Base-by-base conservation (phyloP, 2,797 vertebrate genomes). In the Anguilla obscura region DNA sequence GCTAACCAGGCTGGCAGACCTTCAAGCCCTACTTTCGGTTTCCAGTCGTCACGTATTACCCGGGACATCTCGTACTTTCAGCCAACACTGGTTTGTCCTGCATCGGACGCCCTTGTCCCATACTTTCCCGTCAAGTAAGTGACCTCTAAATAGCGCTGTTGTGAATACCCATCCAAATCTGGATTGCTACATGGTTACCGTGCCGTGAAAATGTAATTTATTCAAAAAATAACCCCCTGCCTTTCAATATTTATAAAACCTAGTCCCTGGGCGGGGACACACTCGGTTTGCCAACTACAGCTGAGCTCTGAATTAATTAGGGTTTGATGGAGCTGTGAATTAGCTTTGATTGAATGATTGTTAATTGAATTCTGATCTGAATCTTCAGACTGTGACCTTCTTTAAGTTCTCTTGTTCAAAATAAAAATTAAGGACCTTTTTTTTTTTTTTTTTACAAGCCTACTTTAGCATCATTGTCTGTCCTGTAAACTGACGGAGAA, bases 271-370 rank as follows among this genome's bases (percentile, higher is more conserved):
- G 14, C 14, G 54, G 52, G 54, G 66, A 71, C 9, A 71, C 66
- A 30, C 27, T 1, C 66, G 10, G 66, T 71, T 71, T 27, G 66
- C 66, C 9, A 18, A 71, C 63, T 66, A 24, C 24, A 71, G 66
- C 66, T 30, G 27, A 71, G 7, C 27, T 71, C 66, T 71, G 66
- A 71, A 71, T 71, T 6, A 71, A 71, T 71, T 71, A 16, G 9
- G 10, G 66, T 9, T 30, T 71, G 27, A 71, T 71, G n/a, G 66
- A 71, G 66, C 66, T 71, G 66, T 71, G 30, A 71, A 71, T 71
- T 71, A 71, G 66, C 24, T 71, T 71, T 30, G 66, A 71, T 71
- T 71, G n/a, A 71, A 71, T 30, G 66, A 71, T 30, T 71, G n/a
- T 27, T 27, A 71, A 71, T 71, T 27, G n/a, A 71, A 71, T 71